Base-by-base conservation (phyloP, 2,888 invertebrate genomes). In the Drosophila falleni region DNA sequence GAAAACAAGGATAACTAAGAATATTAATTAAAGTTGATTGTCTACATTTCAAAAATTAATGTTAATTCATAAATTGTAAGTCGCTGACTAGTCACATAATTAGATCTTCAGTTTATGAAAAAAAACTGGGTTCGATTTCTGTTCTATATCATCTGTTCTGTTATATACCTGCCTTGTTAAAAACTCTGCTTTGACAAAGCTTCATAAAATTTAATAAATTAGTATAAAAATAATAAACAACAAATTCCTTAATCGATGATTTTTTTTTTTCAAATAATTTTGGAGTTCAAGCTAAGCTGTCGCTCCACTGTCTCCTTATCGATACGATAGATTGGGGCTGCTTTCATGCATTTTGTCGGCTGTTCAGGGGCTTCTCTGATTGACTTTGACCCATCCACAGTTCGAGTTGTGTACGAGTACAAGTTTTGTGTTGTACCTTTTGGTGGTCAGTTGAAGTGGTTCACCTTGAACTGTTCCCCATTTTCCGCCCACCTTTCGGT, bases 371-470 rank as follows among this genome's bases (percentile, higher is more conserved):
- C 67, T 60, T 50, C 60, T 5, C 58, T 49, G 50, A 41, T 50
- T 50, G 60, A 60, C 60, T 53, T 55, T 46, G 61, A 54, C 39
- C 37, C 41, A 23, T 53, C 62, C 56, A 67, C 58, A 16, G 35
- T n/a, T 54, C 47, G 26, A 26, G 39, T 29, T n/a, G 31, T 4
- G 35, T 31, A 39, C 44, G 44, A 44, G 44, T 44, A 42, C 42
- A 6, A 49, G 29, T 29, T 29, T 29, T 29, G 23, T 33, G 33
- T 15, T 65, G 54, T 49, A 55, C 61, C 62, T 63, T 71, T 64
- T 73, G 81, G 60, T 71, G 73, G 80, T 62, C 77, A 71, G 51
- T 49, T 64, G 29, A 56, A 67, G 61, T 60, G 80, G 41, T 51
- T 55, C 39, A 49, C 65, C 44, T 59, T 72, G 73, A 39, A 58